Percentiles rank a stretch among this genome's conserved stretches.
Evolutionary conservation across 1,140 invertebrate genomes (phyloP).

Genomic region (Sarcophaga peregrina): DNA sequence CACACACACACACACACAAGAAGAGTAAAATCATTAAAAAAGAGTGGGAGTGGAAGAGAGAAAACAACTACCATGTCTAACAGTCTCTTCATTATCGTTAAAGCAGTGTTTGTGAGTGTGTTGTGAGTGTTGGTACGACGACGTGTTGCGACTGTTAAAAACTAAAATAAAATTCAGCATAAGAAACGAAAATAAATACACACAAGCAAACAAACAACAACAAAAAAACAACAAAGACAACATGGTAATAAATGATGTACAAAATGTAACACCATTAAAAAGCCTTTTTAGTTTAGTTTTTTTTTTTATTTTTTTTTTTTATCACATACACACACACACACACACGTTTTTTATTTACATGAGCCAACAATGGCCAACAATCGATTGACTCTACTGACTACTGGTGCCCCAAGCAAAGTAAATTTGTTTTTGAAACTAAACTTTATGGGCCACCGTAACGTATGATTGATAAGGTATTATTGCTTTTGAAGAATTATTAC

Average conservation of each 20-base stretch:
- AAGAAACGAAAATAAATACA: no score
- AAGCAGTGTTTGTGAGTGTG: background rate
- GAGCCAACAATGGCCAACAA: no score
- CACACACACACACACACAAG: no score
- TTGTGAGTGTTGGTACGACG: background rate
- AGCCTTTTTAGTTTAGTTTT: background rate
- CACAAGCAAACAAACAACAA: no score
- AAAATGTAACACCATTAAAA: conserved; percentile 1
- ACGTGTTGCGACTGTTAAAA: conserved; percentile 20
- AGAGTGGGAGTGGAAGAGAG: background rate
- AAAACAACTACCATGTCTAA: background rate
- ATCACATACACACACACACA: no score
- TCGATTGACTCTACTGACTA: no score
- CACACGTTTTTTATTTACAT: no score
- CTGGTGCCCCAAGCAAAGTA: no score
- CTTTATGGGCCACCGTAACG: background rate
- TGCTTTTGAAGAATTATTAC: background rate
- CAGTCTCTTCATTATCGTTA: background rate
- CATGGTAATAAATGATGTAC: conserved; percentile 7
- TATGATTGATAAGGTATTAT: background rate
- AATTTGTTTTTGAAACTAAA: no score
- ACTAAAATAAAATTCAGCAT: background rate
- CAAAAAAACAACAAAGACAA: background rate
- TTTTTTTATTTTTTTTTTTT: no score
- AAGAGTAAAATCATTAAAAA: background rate